Conservation (phyloP, 2,888 invertebrate genomes). For the Saturnia japonica region DNA sequence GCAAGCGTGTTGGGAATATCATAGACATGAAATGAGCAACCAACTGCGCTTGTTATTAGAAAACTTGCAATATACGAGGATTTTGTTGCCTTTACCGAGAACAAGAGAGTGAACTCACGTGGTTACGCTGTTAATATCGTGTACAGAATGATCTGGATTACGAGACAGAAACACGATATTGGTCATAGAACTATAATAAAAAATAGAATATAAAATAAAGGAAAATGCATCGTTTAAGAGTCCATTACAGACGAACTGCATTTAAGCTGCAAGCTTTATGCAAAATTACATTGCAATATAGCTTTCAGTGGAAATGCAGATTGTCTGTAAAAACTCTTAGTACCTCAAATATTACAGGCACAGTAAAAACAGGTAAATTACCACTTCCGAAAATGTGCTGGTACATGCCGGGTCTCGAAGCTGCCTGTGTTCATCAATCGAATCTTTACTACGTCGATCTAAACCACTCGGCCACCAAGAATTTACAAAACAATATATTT, state of each 20-base stretch:
- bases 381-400: no score
- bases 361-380: no score
- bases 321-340: no score
- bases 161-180: neutral
- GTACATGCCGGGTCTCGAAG: no score
- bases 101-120: neutral
- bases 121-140: conserved; percentile 8
- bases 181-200: neutral
- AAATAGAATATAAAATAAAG: neutral
- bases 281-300: no score
- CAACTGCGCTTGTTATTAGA: conserved; percentile 17
- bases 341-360: no score
- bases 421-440: no score
- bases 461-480: no score
- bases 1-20: conserved; percentile 25
- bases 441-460: no score
- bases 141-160: neutral
- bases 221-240: neutral
- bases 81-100: neutral
- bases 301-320: no score
- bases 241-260: neutral
- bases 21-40: conserved; percentile 20
- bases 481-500: neutral
- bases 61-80: conserved; percentile 10
- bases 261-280: no score